Base-by-base conservation (phyloP, 2,888 invertebrate genomes). In the Lithodes maja region DNA sequence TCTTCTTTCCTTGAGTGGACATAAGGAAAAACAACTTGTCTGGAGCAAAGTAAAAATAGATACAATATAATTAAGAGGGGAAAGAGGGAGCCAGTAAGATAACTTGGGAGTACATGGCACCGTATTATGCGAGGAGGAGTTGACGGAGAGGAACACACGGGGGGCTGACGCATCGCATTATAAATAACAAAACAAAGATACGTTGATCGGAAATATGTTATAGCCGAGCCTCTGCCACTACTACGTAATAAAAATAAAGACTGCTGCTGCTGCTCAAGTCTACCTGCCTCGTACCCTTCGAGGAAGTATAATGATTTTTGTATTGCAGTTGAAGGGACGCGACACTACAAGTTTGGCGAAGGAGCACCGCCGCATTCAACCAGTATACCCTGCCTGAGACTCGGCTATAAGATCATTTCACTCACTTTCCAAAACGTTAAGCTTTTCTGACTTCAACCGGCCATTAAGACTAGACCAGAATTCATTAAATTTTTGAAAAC, bases 11-110 rank as follows among this genome's bases (percentile, higher is more conserved):
- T 88, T 85, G 88, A 88, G 88, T 88, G 88, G 88, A 88, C 88
- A 88, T 71, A 71, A 89, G 85, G 89, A 86, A 89, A 33, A 89
- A 85, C 89, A 88, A 88, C 80, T 82, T 82, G 85, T 89, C 77
- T 85, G 89, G 85, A 89, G 89, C 89, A 86, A 89, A 89, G 89
- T 83, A 89, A 89, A 89, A 85, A 89, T 89, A 88, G 88, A 88
- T 88, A 88, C 88, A 88, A 88, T 88, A 85, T 88, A 88, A 88
- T 88, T 75, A 88, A 85, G 88, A 88, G 88, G 88, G 84, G 87
- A 79, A 85, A 88, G 88, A 88, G 84, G 88, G 88, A 85, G 88
- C 88, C 88, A 88, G 88, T 88, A 88, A 88, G 84, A 85, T 88
- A 88, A 88, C 88, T 80, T 88, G 88, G 88, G 88, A 88, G 85